Evolutionary conservation across 2,888 invertebrate genomes (phyloP).

Genomic region (Ormyrus nitidulus): DNA sequence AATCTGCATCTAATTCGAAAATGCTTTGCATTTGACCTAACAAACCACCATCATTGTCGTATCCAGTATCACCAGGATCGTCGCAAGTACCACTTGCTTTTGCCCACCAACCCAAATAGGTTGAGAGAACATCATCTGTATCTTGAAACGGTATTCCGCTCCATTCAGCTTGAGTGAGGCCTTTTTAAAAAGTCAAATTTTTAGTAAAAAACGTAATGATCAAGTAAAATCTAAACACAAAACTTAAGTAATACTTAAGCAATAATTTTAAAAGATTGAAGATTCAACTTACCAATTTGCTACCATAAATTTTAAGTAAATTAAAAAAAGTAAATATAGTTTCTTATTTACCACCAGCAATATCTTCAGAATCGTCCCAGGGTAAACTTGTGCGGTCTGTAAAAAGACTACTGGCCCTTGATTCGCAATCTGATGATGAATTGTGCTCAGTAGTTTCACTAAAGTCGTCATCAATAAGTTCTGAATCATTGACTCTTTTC

Average conservation of each 20-base stretch:
- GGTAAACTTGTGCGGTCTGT: slow-evolving; percentile 69
- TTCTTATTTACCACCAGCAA: slow-evolving; percentile 56
- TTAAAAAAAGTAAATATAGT: not conserved
- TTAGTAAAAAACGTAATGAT: slow-evolving; percentile 1
- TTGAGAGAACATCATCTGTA: slow-evolving; percentile 65
- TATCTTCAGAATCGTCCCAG: slow-evolving; percentile 69
- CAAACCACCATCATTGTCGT: slow-evolving; percentile 59
- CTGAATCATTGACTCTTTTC: slow-evolving; percentile 66
- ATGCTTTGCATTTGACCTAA: slow-evolving; percentile 77
- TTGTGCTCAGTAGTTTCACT: slow-evolving; percentile 64
- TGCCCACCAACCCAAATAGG: slow-evolving; percentile 67
- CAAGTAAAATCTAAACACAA: no score
- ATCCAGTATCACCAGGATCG: slow-evolving; percentile 55
- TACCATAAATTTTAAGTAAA: no score
- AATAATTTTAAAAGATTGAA: no score
- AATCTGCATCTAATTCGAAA: slow-evolving; percentile 79
- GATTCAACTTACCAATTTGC: no score
- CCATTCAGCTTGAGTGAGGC: slow-evolving; percentile 33
- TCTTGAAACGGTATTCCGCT: slow-evolving; percentile 42
- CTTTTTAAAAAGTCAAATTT: slow-evolving; percentile 18
- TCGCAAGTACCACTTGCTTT: slow-evolving; percentile 60
- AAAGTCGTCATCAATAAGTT: slow-evolving; percentile 61
- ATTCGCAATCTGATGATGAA: slow-evolving; percentile 70
- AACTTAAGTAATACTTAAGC: no score
- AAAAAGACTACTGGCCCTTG: slow-evolving; percentile 67